Conservation (phyloP, 2,797 vertebrate species). For the Gouania willdenowi region DNA sequence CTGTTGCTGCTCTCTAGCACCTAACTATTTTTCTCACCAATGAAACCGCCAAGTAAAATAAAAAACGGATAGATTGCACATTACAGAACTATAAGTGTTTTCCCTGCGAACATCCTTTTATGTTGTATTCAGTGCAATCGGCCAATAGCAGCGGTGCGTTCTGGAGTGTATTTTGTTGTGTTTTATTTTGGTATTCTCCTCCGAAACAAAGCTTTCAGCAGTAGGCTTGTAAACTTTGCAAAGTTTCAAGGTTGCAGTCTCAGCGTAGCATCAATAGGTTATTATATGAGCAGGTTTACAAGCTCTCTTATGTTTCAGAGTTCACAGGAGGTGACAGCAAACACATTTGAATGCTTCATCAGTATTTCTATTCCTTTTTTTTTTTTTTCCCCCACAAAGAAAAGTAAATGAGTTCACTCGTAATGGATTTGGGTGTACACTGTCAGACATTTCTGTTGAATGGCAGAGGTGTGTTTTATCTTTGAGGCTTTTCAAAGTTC, state of each 20-base stretch:
- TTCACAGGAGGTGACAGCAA: background rate
- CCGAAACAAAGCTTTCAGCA: slow-evolving; percentile 29
- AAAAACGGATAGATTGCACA: background rate
- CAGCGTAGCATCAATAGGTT: slow-evolving; percentile 29
- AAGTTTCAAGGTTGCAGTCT: slow-evolving; percentile 19
- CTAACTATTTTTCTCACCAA: no score
- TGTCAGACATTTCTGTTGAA: slow-evolving; percentile 59
- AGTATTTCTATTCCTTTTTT: no score
- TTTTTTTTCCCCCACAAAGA: slow-evolving; percentile 14
- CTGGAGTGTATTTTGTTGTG: slow-evolving; percentile 4
- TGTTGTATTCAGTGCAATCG: background rate
- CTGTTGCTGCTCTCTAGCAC: no score
- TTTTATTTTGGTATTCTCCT: slow-evolving; percentile 9
- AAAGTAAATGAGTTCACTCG: slow-evolving; percentile 6
- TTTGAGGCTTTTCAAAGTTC: slow-evolving; percentile 72
- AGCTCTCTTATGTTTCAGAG: slow-evolving; percentile 2
- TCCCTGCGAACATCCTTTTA: background rate
- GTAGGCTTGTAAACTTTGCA: slow-evolving; percentile 16
- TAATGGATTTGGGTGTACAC: slow-evolving; percentile 41
- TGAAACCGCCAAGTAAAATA: background rate
- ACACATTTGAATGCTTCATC: slow-evolving; percentile 4
- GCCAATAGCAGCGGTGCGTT: background rate
- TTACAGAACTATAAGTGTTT: slow-evolving; percentile 10
- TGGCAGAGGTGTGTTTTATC: slow-evolving; percentile 50
- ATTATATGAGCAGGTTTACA: slow-evolving; percentile 27